Percentiles rank a stretch among this genome's conserved stretches.
Evolutionary conservation across 2,888 invertebrate species (phyloP).

Genomic region (Dyspetes luteomarginatus): DNA sequence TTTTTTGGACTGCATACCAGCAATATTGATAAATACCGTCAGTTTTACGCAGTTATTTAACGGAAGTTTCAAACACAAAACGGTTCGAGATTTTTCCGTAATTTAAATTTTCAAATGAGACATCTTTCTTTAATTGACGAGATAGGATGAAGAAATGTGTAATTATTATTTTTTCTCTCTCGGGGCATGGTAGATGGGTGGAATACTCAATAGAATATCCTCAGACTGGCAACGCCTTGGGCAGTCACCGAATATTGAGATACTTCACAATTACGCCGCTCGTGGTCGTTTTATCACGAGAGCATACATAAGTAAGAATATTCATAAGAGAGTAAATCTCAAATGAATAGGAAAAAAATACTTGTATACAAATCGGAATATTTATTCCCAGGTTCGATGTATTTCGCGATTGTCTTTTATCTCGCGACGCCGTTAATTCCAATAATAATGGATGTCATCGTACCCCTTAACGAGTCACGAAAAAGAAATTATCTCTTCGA

Average conservation of each 20-base stretch:
- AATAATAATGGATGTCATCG: constrained; percentile 19
- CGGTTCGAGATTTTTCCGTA: not conserved
- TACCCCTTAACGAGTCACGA: constrained; percentile 20
- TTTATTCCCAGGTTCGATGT: not conserved
- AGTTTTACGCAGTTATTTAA: constrained; percentile 18
- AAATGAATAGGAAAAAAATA: not conserved
- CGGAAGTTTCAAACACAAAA: not conserved
- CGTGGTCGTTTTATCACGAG: not conserved
- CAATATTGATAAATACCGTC: not conserved
- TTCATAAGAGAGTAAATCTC: too few species aligned
- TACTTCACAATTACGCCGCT: not conserved
- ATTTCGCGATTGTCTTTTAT: constrained; percentile 10
- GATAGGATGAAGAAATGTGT: too few species aligned
- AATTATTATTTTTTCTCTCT: too few species aligned
- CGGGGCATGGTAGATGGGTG: not conserved
- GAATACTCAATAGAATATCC: not conserved
- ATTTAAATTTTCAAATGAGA: too few species aligned
- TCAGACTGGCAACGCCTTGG: not conserved
- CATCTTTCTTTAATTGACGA: too few species aligned
- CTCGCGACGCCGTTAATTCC: constrained; percentile 16
- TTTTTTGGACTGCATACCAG: constrained; percentile 11
- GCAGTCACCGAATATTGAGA: not conserved
- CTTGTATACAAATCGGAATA: not conserved
- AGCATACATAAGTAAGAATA: not conserved
- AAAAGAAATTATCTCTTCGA: not conserved